These are phyloP conservation scores for Gambusia yucatana DNA, from an alignment of 2,797 vertebrate species.

Conservation along the genomic window DNA sequence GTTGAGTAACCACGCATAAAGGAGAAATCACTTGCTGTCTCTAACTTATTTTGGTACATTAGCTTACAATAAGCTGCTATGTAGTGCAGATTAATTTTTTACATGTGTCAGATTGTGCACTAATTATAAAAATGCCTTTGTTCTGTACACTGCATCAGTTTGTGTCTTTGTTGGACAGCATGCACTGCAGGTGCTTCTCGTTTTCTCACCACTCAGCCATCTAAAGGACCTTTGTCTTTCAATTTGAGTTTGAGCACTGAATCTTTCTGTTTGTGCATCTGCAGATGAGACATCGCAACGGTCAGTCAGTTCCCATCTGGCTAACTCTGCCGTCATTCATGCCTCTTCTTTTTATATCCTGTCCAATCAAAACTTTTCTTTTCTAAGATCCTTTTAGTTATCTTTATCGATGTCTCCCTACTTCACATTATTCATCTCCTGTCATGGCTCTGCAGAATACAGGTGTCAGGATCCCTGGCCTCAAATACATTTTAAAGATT, in stretches of 20 bases:
- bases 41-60: neutral
- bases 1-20: neutral
- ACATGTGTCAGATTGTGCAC: neutral
- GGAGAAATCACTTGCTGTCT: neutral
- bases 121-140: slow-evolving; percentile 1
- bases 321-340: slow-evolving; percentile 8
- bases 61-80: neutral
- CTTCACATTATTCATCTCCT: neutral
- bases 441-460: neutral
- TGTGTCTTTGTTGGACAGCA: neutral
- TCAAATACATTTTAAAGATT: neutral
- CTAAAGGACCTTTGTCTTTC: slow-evolving; percentile 2
- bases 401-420: neutral
- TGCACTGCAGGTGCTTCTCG: slow-evolving; percentile 17
- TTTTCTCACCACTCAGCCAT: slow-evolving; percentile 18
- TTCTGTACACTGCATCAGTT: neutral
- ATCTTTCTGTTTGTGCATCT: slow-evolving; percentile 25
- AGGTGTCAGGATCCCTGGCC: neutral
- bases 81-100: neutral
- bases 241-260: neutral
- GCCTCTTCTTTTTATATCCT: neutral
- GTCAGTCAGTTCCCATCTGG: slow-evolving; percentile 29
- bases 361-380: neutral
- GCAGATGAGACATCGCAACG: slow-evolving; percentile 3
- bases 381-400: neutral